Evolutionary conservation across 2,797 vertebrate species (phyloP).

Genomic region (Apodemus agrarius): DNA sequence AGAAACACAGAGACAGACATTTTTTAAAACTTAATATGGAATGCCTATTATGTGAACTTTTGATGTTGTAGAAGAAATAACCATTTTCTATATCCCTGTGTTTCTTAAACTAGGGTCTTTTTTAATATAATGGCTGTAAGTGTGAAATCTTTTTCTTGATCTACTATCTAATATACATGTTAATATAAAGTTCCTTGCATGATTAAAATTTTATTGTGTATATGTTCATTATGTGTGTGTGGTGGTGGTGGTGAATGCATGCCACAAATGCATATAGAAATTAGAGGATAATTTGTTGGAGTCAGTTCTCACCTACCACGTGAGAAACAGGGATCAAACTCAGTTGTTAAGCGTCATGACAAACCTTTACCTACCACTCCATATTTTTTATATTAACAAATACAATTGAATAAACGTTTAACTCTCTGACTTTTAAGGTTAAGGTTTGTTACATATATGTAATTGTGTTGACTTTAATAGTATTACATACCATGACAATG

Average conservation of each 20-base stretch:
- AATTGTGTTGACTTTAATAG: slow-evolving; percentile 31
- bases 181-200: slow-evolving; percentile 41
- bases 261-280: neutral
- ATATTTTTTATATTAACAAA: neutral
- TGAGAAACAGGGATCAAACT: neutral
- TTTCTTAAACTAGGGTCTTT: slow-evolving; percentile 25
- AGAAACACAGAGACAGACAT: neutral
- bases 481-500: neutral
- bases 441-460: neutral
- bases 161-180: neutral
- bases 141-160: neutral
- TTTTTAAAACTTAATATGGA: neutral
- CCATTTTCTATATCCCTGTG: neutral
- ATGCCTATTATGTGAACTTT: neutral
- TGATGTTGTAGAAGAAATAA: slow-evolving; percentile 22
- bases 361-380: neutral
- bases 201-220: neutral
- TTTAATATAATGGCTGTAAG: neutral
- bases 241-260: neutral
- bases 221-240: neutral
- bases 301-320: neutral
- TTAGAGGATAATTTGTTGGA: neutral
- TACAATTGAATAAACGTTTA: neutral
- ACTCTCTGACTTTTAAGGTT: slow-evolving; percentile 8
- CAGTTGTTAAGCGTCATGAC: neutral